phyloP scores from a whole-genome alignment of 1,140 invertebrate species.

The Trachymyrmex septentrionalis region DNA sequence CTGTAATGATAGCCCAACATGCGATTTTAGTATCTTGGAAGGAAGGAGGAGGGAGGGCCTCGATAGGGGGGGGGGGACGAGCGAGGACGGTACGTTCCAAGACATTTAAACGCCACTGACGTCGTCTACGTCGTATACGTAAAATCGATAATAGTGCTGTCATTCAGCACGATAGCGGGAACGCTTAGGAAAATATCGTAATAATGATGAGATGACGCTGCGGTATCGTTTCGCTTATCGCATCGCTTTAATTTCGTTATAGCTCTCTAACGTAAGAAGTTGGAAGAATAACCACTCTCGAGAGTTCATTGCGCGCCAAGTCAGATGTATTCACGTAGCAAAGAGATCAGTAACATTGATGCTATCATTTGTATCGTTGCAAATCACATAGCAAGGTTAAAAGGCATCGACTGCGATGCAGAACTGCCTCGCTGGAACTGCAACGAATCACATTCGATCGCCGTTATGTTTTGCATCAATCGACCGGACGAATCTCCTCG shows the following conservation, averaged over 20 bases:
- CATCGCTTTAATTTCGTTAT: not conserved
- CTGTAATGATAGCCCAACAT: conserved; percentile 60
- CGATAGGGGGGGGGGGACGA: not conserved
- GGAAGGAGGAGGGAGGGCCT: not conserved
- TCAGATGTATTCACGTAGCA: not conserved
- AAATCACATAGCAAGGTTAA: conserved; percentile 22
- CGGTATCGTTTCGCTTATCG: not conserved
- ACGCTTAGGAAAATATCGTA: conserved; percentile 21
- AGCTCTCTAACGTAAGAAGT: not conserved
- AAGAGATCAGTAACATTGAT: conserved; percentile 17
- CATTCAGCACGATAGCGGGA: conserved; percentile 12
- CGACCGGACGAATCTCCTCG: conserved; percentile 8
- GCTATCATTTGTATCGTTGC: conserved; percentile 9
- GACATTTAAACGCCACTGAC: conserved; percentile 41
- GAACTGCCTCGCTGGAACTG: not conserved
- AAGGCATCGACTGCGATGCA: not conserved
- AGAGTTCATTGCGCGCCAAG: not conserved
- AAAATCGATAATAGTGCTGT: conserved; percentile 51
- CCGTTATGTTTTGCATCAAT: conserved; percentile 11
- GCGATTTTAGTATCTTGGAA: conserved; percentile 71
- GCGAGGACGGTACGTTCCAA: conserved; percentile 47
- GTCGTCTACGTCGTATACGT: conserved; percentile 13
- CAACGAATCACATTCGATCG: conserved; percentile 20
- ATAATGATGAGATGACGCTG: conserved; percentile 47
- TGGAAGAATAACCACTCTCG: conserved; percentile 7